Conservation (phyloP, 2,113 vertebrate species). For the Grammatotria lemairii region DNA sequence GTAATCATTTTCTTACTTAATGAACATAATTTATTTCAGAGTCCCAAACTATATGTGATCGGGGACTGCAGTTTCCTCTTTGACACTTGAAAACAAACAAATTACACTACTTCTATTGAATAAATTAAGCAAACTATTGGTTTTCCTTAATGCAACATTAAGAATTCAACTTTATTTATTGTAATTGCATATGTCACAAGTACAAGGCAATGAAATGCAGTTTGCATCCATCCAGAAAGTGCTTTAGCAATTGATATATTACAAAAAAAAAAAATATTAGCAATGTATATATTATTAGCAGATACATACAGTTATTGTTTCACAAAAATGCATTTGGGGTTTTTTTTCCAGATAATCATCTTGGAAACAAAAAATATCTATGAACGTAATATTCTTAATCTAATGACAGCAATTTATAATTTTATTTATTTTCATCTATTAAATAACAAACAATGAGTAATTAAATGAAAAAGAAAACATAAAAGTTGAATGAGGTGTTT, state of each 20-base stretch:
- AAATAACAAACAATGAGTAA: not conserved
- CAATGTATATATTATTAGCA: not conserved
- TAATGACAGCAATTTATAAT: not conserved
- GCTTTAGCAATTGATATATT: not conserved
- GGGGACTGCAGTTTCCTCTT: not conserved
- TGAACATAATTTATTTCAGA: not conserved
- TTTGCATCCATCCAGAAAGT: not conserved
- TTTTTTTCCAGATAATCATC: not conserved
- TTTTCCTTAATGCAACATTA: not conserved
- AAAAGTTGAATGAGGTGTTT: not conserved
- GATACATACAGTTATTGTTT: not conserved
- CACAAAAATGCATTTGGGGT: not conserved
- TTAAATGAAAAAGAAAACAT: not conserved
- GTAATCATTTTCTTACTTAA: conserved; percentile 1
- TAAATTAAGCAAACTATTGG: not conserved
- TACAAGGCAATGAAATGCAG: not conserved
- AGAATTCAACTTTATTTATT: not conserved
- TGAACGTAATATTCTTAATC: not conserved
- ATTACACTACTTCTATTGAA: not conserved
- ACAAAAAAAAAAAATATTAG: not conserved
- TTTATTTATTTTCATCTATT: not conserved
- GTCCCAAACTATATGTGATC: not conserved
- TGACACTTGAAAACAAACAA: not conserved
- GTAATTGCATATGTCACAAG: not conserved
- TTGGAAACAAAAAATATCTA: not conserved